phyloP scores from a whole-genome alignment of 2,797 vertebrate genomes.

The Periophthalmus magnuspinnatus region DNA sequence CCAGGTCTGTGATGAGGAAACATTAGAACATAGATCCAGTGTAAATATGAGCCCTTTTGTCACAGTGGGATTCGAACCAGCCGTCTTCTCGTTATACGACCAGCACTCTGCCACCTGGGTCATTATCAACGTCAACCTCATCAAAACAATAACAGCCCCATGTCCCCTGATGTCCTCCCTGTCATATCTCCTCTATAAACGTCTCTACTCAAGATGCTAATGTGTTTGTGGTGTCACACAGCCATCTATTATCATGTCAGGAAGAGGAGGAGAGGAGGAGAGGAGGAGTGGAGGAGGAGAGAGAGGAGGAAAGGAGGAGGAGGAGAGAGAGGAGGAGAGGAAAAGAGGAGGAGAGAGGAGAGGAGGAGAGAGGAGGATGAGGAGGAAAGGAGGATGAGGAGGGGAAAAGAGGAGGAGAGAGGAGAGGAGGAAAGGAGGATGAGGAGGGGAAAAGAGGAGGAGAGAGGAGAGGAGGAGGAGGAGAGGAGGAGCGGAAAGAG shows the following conservation, averaged over 20 bases:
- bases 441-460: no score
- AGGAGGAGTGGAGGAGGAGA: not conserved
- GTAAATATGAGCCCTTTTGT: not conserved
- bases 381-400: no score
- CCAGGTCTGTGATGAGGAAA: no score
- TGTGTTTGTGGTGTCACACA: constrained; percentile 25
- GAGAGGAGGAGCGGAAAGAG: no score
- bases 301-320: not conserved
- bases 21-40: no score
- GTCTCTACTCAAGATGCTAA: constrained; percentile 38
- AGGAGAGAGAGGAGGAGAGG: no score
- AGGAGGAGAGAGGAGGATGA: no score
- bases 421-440: no score
- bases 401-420: no score
- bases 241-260: constrained; percentile 58
- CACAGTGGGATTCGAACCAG: not conserved
- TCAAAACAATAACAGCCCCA: not conserved
- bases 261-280: not conserved
- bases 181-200: constrained; percentile 5
- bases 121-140: not conserved
- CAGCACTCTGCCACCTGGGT: not conserved
- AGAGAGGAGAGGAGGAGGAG: no score
- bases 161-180: not conserved
- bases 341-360: no score
- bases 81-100: not conserved